Base-by-base conservation (phyloP, 2,888 invertebrate genomes). In the Heliothis peltigera region DNA sequence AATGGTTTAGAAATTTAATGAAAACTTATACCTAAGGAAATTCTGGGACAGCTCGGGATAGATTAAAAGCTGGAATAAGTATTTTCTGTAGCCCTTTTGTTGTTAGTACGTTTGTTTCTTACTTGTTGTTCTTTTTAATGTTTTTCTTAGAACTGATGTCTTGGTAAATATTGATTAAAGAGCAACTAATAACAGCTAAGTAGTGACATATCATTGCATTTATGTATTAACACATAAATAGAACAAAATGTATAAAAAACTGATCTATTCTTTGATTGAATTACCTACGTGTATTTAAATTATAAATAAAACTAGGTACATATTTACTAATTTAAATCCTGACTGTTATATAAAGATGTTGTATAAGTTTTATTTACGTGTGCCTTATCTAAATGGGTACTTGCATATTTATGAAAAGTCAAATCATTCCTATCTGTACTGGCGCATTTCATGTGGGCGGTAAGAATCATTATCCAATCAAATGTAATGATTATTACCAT, bases 391-490 rank as follows among this genome's bases (percentile, higher is more conserved):
- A 17, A 55, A 53, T 53, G 54, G 78, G 64, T 67, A 70, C 59
- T 64, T 65, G 63, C 42, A 63, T 70, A 56, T 70, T 57, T 66
- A 70, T 64, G 63, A 61, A 65, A 56, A 69, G 52, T 61, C 43
- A 64, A 73, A 80, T 64, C 80, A 80, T 80, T 80, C 79, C 79
- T 76, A 51, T 57, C 42, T 63, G 1, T 58, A 61, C 35, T 52
- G 39, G 53, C 22, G 53, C 60, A 67, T 72, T 70, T 65, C 8
- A 49, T 47, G 21, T 57, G 17, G 47, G 47, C 22, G 52, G 39
- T 61, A 43, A 58, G 44, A 57, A 46, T 43, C 39, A 46, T 51
- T 60, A 21, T 46, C 46, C 8, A 35, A 21, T n/a, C 17, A 42
- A 22, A 22, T 25, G 35, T 47, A 3, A 56, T 53, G 17, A 54